Conservation (phyloP, 2,797 vertebrate genomes). For the Alca torda region DNA sequence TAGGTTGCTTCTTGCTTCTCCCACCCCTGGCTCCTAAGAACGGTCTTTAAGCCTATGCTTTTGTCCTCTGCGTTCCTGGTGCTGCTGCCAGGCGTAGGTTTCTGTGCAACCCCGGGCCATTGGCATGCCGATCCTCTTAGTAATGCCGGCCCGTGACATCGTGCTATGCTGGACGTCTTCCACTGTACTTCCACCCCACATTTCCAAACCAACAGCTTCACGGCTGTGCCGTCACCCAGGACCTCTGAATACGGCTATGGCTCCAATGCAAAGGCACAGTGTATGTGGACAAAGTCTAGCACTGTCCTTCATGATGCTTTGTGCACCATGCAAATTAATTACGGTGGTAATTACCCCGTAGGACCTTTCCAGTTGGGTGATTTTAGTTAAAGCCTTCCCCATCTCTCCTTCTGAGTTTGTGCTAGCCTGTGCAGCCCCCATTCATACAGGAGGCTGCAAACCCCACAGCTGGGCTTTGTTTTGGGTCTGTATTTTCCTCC, state of each 20-base stretch:
- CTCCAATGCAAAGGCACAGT: neutral
- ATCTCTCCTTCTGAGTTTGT: neutral
- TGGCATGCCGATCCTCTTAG: slow-evolving; percentile 6
- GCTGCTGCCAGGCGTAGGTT: slow-evolving; percentile 22
- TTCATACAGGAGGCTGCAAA: neutral
- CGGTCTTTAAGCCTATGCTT: neutral
- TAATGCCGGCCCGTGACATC: neutral
- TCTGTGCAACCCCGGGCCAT: neutral
- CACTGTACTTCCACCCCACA: neutral
- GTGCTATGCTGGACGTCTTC: neutral
- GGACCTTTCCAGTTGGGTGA: slow-evolving; percentile 34
- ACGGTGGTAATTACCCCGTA: neutral
- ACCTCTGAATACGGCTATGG: neutral
- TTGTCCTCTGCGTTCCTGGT: neutral
- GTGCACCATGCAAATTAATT: slow-evolving; percentile 40
- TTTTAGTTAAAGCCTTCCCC: slow-evolving; percentile 3
- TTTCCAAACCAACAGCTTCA: neutral
- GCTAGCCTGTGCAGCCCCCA: neutral
- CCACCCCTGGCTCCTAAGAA: neutral
- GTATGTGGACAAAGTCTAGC: neutral
- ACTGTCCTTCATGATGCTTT: slow-evolving; percentile 16
- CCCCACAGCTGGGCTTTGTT: slow-evolving; percentile 36
- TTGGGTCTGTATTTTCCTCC: neutral
- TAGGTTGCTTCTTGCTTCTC: neutral
- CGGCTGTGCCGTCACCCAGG: neutral